These are phyloP conservation scores for Corythoichthys haematopterus DNA, from an alignment of 2,113 vertebrate species.

Conservation along the genomic window DNA sequence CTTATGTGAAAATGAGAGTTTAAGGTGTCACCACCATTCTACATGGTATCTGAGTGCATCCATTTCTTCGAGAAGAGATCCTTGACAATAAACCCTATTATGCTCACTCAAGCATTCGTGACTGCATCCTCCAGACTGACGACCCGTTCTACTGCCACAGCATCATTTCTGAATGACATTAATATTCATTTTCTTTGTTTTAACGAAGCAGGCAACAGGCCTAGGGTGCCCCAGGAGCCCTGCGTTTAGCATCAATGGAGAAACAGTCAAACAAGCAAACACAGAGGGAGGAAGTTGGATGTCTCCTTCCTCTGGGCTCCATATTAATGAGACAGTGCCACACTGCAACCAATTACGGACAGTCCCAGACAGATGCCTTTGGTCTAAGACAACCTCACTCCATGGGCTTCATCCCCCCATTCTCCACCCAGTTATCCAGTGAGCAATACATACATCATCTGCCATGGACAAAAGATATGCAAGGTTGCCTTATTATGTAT, in stretches of 20 bases:
- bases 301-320: constrained; percentile 72
- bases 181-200: constrained; percentile 72
- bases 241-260: constrained; percentile 70
- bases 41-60: constrained; percentile 29
- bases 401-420: constrained; percentile 32
- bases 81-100: constrained; percentile 37
- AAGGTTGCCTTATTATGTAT: constrained; percentile 22
- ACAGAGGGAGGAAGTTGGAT: constrained; percentile 64
- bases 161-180: constrained; percentile 55
- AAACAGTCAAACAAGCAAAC: constrained; percentile 72
- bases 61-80: constrained; percentile 26
- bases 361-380: constrained; percentile 70
- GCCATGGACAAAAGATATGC: constrained; percentile 37
- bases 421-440: constrained; percentile 23
- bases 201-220: constrained; percentile 69
- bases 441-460: constrained; percentile 46
- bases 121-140: constrained; percentile 42
- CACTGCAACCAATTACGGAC: constrained; percentile 73
- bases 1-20: constrained; percentile 23
- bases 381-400: constrained; percentile 59
- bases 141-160: constrained; percentile 35
- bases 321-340: constrained; percentile 72
- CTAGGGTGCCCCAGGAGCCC: constrained; percentile 50
- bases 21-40: constrained; percentile 33
- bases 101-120: constrained; percentile 31